These are phyloP conservation scores for Empis stercorea DNA, from an alignment of 2,888 invertebrate species.

Conservation along the genomic window DNA sequence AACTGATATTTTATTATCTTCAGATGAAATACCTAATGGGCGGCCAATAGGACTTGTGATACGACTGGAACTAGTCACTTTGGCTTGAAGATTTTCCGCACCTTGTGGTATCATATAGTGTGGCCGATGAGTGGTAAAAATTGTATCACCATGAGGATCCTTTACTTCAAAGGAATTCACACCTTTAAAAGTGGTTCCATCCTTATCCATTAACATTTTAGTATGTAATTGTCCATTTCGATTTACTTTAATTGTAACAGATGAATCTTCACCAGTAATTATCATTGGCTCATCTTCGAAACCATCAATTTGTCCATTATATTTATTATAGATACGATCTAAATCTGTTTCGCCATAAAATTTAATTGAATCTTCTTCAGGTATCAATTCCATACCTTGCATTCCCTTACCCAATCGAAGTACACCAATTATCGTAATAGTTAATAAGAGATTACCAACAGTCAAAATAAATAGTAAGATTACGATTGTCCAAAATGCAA, in stretches of 20 bases:
- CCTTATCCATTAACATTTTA: conserved; percentile 45
- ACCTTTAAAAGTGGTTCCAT: conserved; percentile 54
- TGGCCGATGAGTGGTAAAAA: conserved; percentile 66
- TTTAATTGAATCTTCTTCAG: conserved; percentile 59
- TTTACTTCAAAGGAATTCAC: conserved; percentile 56
- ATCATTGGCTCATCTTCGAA: conserved; percentile 43
- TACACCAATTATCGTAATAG: conserved; percentile 68
- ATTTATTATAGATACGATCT: conserved; percentile 57
- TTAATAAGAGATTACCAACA: conserved; percentile 65
- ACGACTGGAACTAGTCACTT: conserved; percentile 55
- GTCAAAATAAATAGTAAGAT: conserved; percentile 56
- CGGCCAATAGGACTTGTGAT: conserved; percentile 60
- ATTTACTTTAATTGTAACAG: conserved; percentile 34
- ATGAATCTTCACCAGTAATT: conserved; percentile 26
- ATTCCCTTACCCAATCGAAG: conserved; percentile 68
- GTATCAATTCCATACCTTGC: conserved; percentile 72
- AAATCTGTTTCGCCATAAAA: conserved; percentile 66
- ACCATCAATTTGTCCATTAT: conserved; percentile 52
- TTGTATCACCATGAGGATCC: conserved; percentile 48
- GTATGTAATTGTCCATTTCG: conserved; percentile 34
- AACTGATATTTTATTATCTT: conserved; percentile 48
- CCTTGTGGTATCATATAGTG: conserved; percentile 58
- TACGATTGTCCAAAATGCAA: conserved; percentile 70
- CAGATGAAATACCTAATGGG: conserved; percentile 52
- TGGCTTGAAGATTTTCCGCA: conserved; percentile 49